Base-by-base conservation (phyloP, 2,888 invertebrate species). In the Colostygia pectinataria region DNA sequence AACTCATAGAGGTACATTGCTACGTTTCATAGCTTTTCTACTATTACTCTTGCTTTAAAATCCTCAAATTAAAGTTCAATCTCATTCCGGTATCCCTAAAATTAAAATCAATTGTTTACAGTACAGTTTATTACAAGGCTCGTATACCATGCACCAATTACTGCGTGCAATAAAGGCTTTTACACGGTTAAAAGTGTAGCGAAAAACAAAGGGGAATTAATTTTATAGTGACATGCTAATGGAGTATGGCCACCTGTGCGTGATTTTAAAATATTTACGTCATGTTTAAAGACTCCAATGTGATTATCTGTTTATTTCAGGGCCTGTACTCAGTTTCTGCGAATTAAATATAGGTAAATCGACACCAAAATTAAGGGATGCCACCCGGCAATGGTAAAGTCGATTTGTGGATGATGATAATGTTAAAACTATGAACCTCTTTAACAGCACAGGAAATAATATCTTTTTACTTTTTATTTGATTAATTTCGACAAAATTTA, bases 201-300 rank as follows among this genome's bases (percentile, higher is more conserved):
- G 73, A 77, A 82, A 83, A 81, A 81, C 76, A 77, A 78, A 77
- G 65, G 63, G 63, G 65, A 74, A 78, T 83, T 79, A 75, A 83
- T 83, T 83, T 81, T 73, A 80, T 72, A 77, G 72, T 75, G 77
- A 71, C 80, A 74, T 55, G 72, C 72, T 83, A 80, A 82, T 81
- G 77, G 80, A 77, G 56, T 55, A 41, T 58, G 62, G 61, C 73
- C 76, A 79, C 74, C 77, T 78, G 77, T 70, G 74, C 60, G 53
- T 60, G 50, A 56, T 56, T 37, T 64, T 68, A 61, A 68, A 65
- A 60, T 54, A 57, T 57, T 55, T 55, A 31, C 43, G 47, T 53
- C 63, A 55, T 57, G 34, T 59, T 60, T 60, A 57, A 59, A 63
- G 42, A 38, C 20, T 55, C 52, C 42, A 47, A n/a, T n/a, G n/a